Base-by-base conservation (phyloP, 2,888 invertebrate genomes). In the Aromia moschata region DNA sequence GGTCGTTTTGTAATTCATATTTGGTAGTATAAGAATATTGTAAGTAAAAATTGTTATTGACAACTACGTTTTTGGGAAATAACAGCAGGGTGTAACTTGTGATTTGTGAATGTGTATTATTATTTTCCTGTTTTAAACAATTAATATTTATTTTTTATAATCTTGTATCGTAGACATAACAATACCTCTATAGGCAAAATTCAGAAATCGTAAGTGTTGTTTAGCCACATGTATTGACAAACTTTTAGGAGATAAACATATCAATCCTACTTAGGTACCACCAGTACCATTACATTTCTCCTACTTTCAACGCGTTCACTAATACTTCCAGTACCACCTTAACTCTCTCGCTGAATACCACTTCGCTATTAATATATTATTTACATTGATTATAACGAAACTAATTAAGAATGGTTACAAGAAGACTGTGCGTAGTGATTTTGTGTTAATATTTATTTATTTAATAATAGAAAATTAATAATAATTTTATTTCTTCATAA, bases 251-350 rank as follows among this genome's bases (percentile, higher is more conserved):
- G 65, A 58, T 62, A 57, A 58, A 56, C 31, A 49, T 49, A 49
- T 41, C 43, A 43, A 33, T 46, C 33, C 59, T 51, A 58, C 58
- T 51, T 40, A 47, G 47, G 49, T 61, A 59, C 67, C 65, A 65
- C 60, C 64, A 56, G 64, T 65, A 65, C 69, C 64, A 69, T 68
- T 62, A 62, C 70, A 71, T 73, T 73, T 72, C 73, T 73, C 71
- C 73, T 72, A 72, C 73, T 73, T 73, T 73, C 73, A 58, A 71
- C 58, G 52, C 63, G 62, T 60, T 64, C 58, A 52, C 58, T 47
- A 45, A 45, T 56, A 62, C 54, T 53, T 58, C 60, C 64, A 67
- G 67, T 67, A 60, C 60, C 51, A 54, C 45, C 57, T 56, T 44
- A 60, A 56, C 61, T 52, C 56, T 67, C 56, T 12, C 33, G 37